Evolutionary conservation across 1,140 invertebrate species (phyloP).

Genomic region (Drosophila kurseongensis): DNA sequence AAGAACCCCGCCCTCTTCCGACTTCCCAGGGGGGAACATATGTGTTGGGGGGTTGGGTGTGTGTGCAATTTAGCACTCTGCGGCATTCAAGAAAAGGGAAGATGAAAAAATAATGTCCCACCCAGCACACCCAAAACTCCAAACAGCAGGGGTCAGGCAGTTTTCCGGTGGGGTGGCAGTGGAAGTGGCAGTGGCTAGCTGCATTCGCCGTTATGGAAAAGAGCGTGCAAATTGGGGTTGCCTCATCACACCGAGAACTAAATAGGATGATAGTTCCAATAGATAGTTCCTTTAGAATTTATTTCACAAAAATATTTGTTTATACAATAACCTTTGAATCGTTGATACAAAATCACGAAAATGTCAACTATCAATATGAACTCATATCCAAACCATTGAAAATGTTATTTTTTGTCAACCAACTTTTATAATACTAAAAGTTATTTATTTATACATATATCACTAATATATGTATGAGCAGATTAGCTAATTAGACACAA

Average conservation of each 20-base stretch:
- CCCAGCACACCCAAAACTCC: constrained; percentile 36
- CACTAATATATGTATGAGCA: no score
- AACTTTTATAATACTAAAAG: no score
- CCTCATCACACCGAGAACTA: constrained; percentile 3
- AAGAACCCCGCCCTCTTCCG: constrained; percentile 4
- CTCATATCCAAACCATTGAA: no score
- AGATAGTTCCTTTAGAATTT: no score
- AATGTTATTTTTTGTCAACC: no score
- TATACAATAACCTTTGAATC: no score
- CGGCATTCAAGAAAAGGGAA: constrained; percentile 63
- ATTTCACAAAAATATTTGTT: background rate
- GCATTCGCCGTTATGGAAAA: constrained; percentile 68
- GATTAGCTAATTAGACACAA: no score
- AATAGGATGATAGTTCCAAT: background rate
- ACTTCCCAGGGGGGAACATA: constrained; percentile 47
- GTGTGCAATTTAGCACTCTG: constrained; percentile 78
- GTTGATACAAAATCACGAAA: no score
- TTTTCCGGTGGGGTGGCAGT: background rate
- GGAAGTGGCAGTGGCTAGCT: constrained; percentile 12
- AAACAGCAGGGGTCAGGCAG: constrained; percentile 59
- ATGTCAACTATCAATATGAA: no score
- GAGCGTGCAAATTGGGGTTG: constrained; percentile 79
- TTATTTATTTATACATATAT: no score
- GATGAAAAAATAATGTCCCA: constrained; percentile 20
- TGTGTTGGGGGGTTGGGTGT: constrained; percentile 24